These are phyloP conservation scores for Drosophila pruinosa DNA, from an alignment of 1,140 invertebrate species.

Conservation along the genomic window DNA sequence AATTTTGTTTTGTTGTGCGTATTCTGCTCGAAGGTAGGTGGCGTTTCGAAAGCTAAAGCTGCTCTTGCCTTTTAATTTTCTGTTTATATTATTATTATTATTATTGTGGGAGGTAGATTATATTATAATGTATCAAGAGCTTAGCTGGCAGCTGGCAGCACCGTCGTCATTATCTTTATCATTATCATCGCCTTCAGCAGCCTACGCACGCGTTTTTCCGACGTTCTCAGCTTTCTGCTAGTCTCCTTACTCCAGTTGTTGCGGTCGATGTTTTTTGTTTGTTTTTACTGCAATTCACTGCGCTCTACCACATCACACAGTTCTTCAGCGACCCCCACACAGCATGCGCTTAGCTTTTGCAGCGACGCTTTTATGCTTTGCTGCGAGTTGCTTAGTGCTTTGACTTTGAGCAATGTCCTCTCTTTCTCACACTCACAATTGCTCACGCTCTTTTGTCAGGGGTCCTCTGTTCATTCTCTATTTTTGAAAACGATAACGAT, in stretches of 20 bases:
- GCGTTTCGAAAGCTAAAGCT: conserved; percentile 28
- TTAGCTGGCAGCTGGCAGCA: conserved; percentile 11
- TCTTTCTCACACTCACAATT: conserved; percentile 1
- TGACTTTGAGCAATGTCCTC: conserved; percentile 59
- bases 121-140: conserved; percentile 14
- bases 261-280: conserved; percentile 12
- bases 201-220: background rate
- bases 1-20: conserved; percentile 14
- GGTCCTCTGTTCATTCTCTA: conserved; percentile 30
- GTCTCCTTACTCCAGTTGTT: background rate
- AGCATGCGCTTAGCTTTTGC: conserved; percentile 56
- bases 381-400: conserved; percentile 16
- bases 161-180: conserved; percentile 3
- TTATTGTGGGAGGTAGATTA: conserved; percentile 36
- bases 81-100: conserved; percentile 2
- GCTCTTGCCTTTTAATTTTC: conserved; percentile 9
- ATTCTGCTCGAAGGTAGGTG: conserved; percentile 38
- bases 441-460: background rate
- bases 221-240: background rate
- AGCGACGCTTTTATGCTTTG: conserved; percentile 17
- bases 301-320: conserved; percentile 16
- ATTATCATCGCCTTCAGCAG: background rate
- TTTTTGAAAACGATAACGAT: conserved; percentile 24
- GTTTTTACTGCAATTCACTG: conserved; percentile 44
- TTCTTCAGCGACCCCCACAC: conserved; percentile 49